Base-by-base conservation (phyloP, 2,888 invertebrate species). In the Poecilobothrus nobilitatus region DNA sequence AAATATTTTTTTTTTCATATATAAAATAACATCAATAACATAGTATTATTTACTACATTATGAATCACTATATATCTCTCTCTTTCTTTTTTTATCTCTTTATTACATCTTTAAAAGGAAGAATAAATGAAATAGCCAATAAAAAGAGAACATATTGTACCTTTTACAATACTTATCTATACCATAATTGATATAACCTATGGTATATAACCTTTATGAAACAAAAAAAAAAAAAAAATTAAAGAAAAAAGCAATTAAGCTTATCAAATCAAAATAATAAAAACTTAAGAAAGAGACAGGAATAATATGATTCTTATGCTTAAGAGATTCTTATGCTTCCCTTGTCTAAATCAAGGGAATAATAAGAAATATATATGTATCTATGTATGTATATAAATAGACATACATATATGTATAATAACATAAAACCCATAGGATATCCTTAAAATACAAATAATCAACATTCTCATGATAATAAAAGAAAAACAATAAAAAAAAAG, bases 391-490 rank as follows among this genome's bases (percentile, higher is more conserved):
- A 53, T 18, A 53, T 6, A 10, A 37, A 8, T 34, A 5, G 34
- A 34, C 37, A 18, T 18, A 53, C 53, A 53, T 53, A 53, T 53
- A 37, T 8, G 37, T 37, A 37, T 37, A 37, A 37, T n/a, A 37
- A 37, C 8, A 37, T 10, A 37, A 37, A 8, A 53, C 53, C 53
- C 9, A 53, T 9, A 18, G 53, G 53, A 53, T 53, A 53, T 53
- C 53, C 53, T 53, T 53, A 53, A 53, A 53, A 53, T 53, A 53
- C 53, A 53, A 53, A 53, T 53, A 53, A 53, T 53, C 53, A 15
- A n/a, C n/a, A 53, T 53, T n/a, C 53, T 53, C 53, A 53, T 53
- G 53, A 53, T 53, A n/a, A 53, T 53, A 53, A 53, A n/a, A 53
- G 41, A 53, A 6, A 34, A 12, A 44, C 44, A 44, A 44, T 6